Conservation (phyloP, 2,797 vertebrate genomes). For the Myotis myotis region DNA sequence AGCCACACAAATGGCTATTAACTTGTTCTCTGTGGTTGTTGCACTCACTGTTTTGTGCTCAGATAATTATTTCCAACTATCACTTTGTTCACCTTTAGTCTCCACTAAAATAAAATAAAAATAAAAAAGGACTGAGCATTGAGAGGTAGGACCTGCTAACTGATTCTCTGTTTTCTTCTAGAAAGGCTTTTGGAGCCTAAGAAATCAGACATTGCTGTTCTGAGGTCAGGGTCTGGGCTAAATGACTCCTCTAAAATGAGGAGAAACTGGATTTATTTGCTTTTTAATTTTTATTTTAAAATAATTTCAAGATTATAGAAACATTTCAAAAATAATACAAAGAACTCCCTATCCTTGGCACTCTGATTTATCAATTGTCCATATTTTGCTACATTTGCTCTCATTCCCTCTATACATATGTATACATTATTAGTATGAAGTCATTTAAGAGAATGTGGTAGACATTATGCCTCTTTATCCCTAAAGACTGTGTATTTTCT, state of each 20-base stretch:
- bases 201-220: neutral
- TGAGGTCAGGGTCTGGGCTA: neutral
- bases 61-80: slow-evolving; percentile 57
- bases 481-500: neutral
- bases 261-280: neutral
- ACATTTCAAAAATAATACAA: neutral
- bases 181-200: neutral
- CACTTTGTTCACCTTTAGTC: neutral
- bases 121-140: neutral
- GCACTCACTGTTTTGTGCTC: slow-evolving; percentile 24
- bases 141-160: neutral
- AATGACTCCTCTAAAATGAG: neutral
- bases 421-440: neutral
- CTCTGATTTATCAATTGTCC: neutral
- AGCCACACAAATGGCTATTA: neutral
- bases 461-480: neutral
- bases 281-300: slow-evolving; percentile 31
- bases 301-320: slow-evolving; percentile 13
- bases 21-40: slow-evolving; percentile 52
- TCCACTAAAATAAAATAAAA: neutral
- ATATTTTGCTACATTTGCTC: neutral
- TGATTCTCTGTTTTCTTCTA: neutral
- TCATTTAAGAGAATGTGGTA: neutral
- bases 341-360: neutral
- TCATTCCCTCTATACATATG: neutral